A percentile compares a stretch with the other conserved stretches of the same genome.
phyloP scores from a whole-genome alignment of 2,888 invertebrate genomes.

The Salticus scenicus region DNA sequence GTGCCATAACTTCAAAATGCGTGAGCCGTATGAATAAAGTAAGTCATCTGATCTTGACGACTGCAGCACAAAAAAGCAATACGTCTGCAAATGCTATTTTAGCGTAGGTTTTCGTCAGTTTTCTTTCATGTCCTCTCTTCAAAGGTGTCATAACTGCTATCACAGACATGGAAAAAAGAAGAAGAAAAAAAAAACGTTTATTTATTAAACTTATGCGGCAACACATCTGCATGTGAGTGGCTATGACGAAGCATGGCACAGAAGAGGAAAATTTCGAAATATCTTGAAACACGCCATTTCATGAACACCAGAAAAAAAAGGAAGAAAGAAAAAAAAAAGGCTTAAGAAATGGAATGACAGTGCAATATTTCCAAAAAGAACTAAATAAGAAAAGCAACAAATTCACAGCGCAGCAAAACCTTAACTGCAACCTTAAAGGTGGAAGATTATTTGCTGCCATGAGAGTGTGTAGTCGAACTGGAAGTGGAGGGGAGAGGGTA shows the following conservation, averaged over 20 bases:
- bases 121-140: background rate
- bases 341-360: constrained; percentile 54
- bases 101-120: background rate
- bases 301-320: constrained; percentile 9
- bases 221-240: constrained; percentile 55
- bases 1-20: no score
- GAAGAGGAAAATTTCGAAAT: background rate
- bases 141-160: background rate
- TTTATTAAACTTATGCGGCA: constrained; percentile 56
- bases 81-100: background rate
- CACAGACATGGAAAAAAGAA: background rate
- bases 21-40: no score
- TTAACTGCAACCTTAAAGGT: constrained; percentile 67
- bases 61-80: background rate
- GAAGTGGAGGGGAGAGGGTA: background rate
- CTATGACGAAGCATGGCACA: constrained; percentile 38
- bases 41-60: no score
- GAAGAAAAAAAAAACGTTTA: constrained; percentile 33
- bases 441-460: constrained; percentile 61
- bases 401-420: constrained; percentile 33
- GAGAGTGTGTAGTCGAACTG: constrained; percentile 26
- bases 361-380: constrained; percentile 40
- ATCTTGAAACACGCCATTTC: constrained; percentile 32
- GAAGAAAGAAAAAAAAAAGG: background rate
- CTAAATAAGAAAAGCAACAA: constrained; percentile 1